Percentiles rank a stretch among this genome's conserved stretches.
phyloP scores from a whole-genome alignment of 1,140 invertebrate genomes.

The Lucilia cuprina region DNA sequence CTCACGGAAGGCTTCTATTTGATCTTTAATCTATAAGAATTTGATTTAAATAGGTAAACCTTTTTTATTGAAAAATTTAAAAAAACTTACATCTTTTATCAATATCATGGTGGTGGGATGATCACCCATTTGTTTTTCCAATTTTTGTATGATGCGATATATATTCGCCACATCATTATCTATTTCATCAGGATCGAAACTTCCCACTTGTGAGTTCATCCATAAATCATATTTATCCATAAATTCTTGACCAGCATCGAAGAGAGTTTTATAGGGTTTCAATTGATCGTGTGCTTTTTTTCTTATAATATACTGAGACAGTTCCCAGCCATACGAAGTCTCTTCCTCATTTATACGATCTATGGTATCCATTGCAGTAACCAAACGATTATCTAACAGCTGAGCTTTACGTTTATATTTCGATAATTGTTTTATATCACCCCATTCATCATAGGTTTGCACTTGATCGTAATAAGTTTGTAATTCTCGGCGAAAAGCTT shows the following conservation, averaged over 20 bases:
- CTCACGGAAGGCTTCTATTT: constrained; percentile 88
- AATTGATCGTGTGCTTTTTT: constrained; percentile 78
- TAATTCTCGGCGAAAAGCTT: constrained; percentile 70
- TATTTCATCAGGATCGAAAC: constrained; percentile 87
- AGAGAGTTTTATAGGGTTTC: constrained; percentile 86
- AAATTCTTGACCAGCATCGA: constrained; percentile 87
- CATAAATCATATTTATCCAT: constrained; percentile 81
- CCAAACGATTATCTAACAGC: constrained; percentile 73
- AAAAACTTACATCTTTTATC: constrained; percentile 69
- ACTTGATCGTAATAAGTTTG: constrained; percentile 81
- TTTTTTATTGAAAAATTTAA: neutral
- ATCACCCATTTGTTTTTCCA: constrained; percentile 85
- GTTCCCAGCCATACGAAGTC: constrained; percentile 85
- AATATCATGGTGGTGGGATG: constrained; percentile 72
- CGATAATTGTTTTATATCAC: constrained; percentile 84
- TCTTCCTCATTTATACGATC: constrained; percentile 94
- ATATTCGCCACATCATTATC: constrained; percentile 82
- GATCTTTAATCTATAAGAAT: constrained; percentile 63
- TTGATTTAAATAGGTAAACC: neutral
- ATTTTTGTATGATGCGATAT: constrained; percentile 83
- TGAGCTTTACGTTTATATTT: constrained; percentile 85
- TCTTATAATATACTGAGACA: constrained; percentile 87
- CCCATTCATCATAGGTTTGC: constrained; percentile 87
- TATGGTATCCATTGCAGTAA: constrained; percentile 79
- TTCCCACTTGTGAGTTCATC: constrained; percentile 84